A percentile compares a stretch with the other conserved stretches of the same genome.
phyloP scores from a whole-genome alignment of 2,797 vertebrate genomes.

The Telmatherina bonti region DNA sequence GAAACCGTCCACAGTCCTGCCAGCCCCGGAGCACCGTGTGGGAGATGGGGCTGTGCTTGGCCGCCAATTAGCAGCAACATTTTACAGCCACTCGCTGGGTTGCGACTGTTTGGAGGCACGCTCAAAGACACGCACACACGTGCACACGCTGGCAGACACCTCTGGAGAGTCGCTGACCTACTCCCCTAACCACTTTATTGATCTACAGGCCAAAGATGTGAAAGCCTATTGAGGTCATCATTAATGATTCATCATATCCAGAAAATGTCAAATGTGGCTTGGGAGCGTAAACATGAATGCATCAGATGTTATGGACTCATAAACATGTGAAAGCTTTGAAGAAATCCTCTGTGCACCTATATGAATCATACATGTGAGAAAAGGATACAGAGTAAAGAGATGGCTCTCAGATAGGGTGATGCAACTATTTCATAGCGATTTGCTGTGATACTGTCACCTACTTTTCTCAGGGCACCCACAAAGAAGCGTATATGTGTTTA shows the following conservation, averaged over 20 bases:
- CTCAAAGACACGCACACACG: slow-evolving; percentile 51
- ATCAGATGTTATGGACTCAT: slow-evolving; percentile 81
- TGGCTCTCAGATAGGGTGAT: slow-evolving; percentile 56
- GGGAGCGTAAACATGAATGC: slow-evolving; percentile 80
- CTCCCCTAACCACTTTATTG: slow-evolving; percentile 87
- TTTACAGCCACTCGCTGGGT: slow-evolving; percentile 76
- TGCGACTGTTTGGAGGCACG: slow-evolving; percentile 68
- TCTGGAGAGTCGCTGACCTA: slow-evolving; percentile 85
- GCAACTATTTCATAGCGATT: slow-evolving; percentile 66
- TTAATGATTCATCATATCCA: slow-evolving; percentile 88
- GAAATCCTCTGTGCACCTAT: slow-evolving; percentile 62
- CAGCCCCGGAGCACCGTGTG: slow-evolving; percentile 58
- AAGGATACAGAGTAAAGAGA: slow-evolving; percentile 43
- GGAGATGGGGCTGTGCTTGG: slow-evolving; percentile 55
- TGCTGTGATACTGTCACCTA: slow-evolving; percentile 62
- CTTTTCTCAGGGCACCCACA: slow-evolving; percentile 44
- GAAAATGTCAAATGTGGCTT: slow-evolving; percentile 86
- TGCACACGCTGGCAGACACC: slow-evolving; percentile 61
- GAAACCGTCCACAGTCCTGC: slow-evolving; percentile 72
- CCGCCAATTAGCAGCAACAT: slow-evolving; percentile 83
- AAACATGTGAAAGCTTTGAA: slow-evolving; percentile 76
- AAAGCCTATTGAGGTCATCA: slow-evolving; percentile 88
- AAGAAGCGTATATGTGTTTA: slow-evolving; percentile 30
- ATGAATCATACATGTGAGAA: slow-evolving; percentile 76
- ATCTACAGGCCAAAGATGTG: slow-evolving; percentile 86